phyloP scores from a whole-genome alignment of 2,113 vertebrate species.

The western clawed frog (Xenopus tropicalis) region DNA sequence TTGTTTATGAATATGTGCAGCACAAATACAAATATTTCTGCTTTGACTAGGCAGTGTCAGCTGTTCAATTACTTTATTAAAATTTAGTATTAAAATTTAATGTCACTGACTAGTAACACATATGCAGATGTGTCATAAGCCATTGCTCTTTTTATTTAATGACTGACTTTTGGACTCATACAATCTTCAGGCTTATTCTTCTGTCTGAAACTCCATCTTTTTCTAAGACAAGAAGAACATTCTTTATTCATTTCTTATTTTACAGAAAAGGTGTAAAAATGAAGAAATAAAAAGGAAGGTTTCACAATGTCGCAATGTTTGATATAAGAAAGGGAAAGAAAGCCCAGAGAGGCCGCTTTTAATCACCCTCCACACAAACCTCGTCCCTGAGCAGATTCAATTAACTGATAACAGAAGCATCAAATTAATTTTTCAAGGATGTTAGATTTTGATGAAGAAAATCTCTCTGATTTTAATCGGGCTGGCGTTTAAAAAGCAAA shows the following conservation, averaged over 20 bases:
- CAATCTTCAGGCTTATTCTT: background rate
- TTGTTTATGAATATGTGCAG: too few relatives aligned
- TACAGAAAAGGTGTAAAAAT: constrained; percentile 61
- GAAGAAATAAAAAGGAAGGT: constrained; percentile 45
- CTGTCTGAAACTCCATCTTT: constrained; percentile 25
- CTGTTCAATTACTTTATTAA: too few relatives aligned
- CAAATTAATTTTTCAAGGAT: constrained; percentile 84
- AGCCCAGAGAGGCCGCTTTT: constrained; percentile 57
- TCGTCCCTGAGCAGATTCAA: constrained; percentile 78
- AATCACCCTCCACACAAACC: constrained; percentile 59
- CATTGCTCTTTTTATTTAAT: too few relatives aligned
- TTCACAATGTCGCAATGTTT: constrained; percentile 43
- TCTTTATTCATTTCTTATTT: constrained; percentile 59
- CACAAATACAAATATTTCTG: too few relatives aligned
- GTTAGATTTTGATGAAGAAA: constrained; percentile 80
- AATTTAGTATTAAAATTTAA: too few relatives aligned
- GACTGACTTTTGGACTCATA: background rate
- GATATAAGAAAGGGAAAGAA: constrained; percentile 50
- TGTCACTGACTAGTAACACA: background rate
- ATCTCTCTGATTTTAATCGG: constrained; percentile 72
- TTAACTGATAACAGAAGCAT: constrained; percentile 83
- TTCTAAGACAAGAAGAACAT: constrained; percentile 39
- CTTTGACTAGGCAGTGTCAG: too few relatives aligned
- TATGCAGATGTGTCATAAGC: too few relatives aligned
- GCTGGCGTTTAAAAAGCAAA: constrained; percentile 56